A percentile compares a stretch with the other conserved stretches of the same genome.
These are phyloP conservation scores for Eupithecia centaureata DNA, from an alignment of 2,888 invertebrate genomes.

Conservation along the genomic window DNA sequence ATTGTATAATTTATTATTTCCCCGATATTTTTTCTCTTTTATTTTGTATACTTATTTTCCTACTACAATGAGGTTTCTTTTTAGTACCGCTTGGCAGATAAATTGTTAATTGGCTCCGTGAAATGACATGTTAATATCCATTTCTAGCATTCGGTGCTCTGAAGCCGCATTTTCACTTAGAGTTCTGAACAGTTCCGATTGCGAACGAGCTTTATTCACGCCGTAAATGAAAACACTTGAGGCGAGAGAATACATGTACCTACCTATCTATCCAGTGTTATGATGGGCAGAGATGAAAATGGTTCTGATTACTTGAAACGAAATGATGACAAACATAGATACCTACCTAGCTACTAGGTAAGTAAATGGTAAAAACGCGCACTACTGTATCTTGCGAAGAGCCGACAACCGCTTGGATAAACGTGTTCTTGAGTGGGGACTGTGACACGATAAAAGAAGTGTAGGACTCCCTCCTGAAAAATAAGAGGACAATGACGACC, in stretches of 20 bases:
- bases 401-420: too few relatives aligned
- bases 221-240: neutral
- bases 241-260: neutral
- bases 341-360: too few relatives aligned
- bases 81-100: neutral
- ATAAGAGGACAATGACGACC: too few relatives aligned
- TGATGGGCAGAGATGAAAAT: neutral
- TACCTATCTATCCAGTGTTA: too few relatives aligned
- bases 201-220: neutral
- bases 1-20: neutral
- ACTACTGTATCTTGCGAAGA: too few relatives aligned
- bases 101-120: neutral
- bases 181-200: too few relatives aligned
- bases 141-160: neutral
- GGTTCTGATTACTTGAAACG: neutral
- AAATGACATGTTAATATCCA: neutral
- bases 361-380: too few relatives aligned
- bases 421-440: too few relatives aligned
- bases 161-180: neutral
- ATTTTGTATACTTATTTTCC: too few relatives aligned
- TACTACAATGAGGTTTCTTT: neutral
- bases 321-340: too few relatives aligned
- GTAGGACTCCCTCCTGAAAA: too few relatives aligned
- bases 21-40: neutral
- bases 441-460: too few relatives aligned